Conservation (phyloP, 2,797 vertebrate species). For the Crenichthys baileyi region DNA sequence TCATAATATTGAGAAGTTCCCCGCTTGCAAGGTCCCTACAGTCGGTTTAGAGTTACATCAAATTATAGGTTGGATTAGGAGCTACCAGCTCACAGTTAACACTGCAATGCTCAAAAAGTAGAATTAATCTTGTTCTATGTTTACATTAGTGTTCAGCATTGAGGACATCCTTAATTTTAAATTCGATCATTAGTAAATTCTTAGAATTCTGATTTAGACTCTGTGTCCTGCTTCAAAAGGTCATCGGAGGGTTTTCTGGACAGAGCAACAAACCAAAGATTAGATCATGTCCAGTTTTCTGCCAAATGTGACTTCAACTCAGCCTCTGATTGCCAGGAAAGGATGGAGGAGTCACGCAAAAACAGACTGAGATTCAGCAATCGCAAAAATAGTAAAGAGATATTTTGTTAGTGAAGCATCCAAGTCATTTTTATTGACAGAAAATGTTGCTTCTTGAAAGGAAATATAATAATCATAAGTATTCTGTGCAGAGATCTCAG, state of each 20-base stretch:
- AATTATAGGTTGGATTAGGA: background rate
- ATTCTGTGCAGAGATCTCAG: background rate
- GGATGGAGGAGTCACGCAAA: background rate
- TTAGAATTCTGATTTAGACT: background rate
- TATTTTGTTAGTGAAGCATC: background rate
- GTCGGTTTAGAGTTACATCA: constrained; percentile 16
- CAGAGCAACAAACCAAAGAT: background rate
- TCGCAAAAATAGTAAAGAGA: background rate
- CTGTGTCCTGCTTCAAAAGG: background rate
- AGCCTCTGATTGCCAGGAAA: background rate
- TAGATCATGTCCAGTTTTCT: background rate
- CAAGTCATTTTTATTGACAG: background rate
- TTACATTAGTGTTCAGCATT: background rate
- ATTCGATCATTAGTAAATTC: background rate
- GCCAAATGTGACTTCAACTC: constrained; percentile 11
- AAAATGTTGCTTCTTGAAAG: background rate
- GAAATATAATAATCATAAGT: background rate
- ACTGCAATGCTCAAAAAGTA: background rate
- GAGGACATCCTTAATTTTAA: background rate
- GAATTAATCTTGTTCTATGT: background rate
- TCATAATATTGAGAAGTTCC: background rate
- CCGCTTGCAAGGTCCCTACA: background rate
- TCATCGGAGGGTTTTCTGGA: background rate
- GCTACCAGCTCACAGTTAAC: background rate
- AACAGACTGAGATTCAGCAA: background rate